A percentile compares a stretch with the other conserved stretches of the same genome.
Evolutionary conservation across 2,888 invertebrate species (phyloP).

Genomic region (Syritta pipiens): DNA sequence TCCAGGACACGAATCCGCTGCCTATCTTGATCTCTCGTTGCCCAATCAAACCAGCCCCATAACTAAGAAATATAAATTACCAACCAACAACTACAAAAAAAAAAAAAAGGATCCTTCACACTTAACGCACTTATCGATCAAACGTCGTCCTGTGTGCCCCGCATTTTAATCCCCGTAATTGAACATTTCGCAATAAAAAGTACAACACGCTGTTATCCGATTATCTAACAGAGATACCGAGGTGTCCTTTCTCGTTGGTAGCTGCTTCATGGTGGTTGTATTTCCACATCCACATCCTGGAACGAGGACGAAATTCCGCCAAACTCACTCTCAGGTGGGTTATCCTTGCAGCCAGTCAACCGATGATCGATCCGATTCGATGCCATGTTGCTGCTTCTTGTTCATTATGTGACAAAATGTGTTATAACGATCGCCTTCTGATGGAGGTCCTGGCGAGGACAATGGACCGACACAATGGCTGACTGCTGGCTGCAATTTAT

Average conservation of each 20-base stretch:
- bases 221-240: slow-evolving; percentile 32
- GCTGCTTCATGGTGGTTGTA: slow-evolving; percentile 37
- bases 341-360: slow-evolving; percentile 33
- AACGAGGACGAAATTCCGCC: neutral
- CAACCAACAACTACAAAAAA: slow-evolving; percentile 1
- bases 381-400: slow-evolving; percentile 46
- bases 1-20: slow-evolving; percentile 13
- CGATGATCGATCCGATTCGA: slow-evolving; percentile 51
- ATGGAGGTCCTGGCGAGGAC: slow-evolving; percentile 46
- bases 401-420: slow-evolving; percentile 67
- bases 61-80: slow-evolving; percentile 68
- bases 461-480: slow-evolving; percentile 43
- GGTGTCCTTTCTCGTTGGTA: slow-evolving; percentile 31
- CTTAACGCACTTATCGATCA: slow-evolving; percentile 68
- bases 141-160: slow-evolving; percentile 43
- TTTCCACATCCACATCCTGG: neutral
- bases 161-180: slow-evolving; percentile 67
- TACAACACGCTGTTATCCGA: slow-evolving; percentile 47
- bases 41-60: slow-evolving; percentile 53
- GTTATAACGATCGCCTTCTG: slow-evolving; percentile 65
- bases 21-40: slow-evolving; percentile 39
- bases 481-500: slow-evolving; percentile 63
- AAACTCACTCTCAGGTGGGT: slow-evolving; percentile 31
- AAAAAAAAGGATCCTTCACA: slow-evolving; percentile 49
- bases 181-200: slow-evolving; percentile 62